phyloP scores from a whole-genome alignment of 2,113 vertebrate genomes.

The Prolemur simus region DNA sequence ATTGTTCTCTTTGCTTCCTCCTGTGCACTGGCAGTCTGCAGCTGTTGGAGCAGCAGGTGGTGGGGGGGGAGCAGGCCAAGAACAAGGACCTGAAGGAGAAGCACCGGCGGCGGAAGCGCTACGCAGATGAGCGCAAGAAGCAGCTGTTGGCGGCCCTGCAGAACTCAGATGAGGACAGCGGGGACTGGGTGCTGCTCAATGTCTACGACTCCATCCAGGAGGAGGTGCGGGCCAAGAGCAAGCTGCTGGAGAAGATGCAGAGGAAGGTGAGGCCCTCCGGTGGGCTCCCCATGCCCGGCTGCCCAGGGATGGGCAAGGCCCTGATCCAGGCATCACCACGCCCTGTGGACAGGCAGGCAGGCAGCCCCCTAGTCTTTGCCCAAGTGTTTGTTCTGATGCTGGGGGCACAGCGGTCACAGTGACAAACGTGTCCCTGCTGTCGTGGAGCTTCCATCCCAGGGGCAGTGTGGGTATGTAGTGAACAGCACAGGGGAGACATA shows the following conservation, averaged over 20 bases:
- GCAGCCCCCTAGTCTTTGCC: rapidly evolving
- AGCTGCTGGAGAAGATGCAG: constrained; percentile 88
- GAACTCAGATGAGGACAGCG: constrained; percentile 84
- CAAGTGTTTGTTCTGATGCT: too few relatives aligned
- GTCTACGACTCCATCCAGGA: constrained; percentile 93
- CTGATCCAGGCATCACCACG: rapidly evolving
- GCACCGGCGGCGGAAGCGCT: constrained; percentile 83
- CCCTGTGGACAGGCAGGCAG: not conserved
- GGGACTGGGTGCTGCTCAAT: constrained; percentile 86
- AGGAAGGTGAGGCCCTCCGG: constrained; percentile 84
- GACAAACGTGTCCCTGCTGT: not conserved
- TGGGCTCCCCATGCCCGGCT: rapidly evolving
- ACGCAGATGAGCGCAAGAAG: constrained; percentile 86
- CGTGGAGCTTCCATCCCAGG: not conserved
- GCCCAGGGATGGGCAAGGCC: not conserved
- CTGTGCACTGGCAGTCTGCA: constrained; percentile 84
- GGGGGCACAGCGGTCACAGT: not conserved
- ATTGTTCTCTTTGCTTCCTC: rapidly evolving
- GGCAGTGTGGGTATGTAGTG: not conserved
- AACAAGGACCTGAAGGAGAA: constrained; percentile 91
- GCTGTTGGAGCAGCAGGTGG: constrained; percentile 90
- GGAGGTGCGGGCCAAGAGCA: constrained; percentile 89
- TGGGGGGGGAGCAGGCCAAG: constrained; percentile 90
- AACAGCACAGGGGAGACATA: not conserved
- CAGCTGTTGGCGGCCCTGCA: constrained; percentile 87